phyloP scores from a whole-genome alignment of 23 tunicate species.

The Ascidia mentula region DNA sequence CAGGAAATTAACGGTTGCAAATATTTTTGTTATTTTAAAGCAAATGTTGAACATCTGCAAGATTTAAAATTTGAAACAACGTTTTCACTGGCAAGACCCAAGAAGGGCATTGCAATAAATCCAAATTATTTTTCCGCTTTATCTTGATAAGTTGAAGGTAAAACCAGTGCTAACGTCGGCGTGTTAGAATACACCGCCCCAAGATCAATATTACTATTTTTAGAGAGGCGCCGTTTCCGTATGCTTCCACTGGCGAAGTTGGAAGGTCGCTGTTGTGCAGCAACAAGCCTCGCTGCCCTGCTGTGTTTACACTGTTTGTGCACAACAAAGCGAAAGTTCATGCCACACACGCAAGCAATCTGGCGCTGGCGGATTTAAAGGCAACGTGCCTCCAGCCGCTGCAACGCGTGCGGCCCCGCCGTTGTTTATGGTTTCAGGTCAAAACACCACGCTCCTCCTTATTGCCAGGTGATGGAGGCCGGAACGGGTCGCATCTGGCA shows the following conservation, averaged over 20 bases:
- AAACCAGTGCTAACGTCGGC: no score
- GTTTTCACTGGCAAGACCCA: no score
- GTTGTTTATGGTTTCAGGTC: background rate
- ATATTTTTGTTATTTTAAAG: no score
- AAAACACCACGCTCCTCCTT: background rate
- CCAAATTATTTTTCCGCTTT: no score
- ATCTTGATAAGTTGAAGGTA: no score
- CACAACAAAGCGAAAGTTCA: slow-evolving; percentile 8
- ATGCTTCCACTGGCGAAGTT: background rate
- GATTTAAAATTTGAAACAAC: no score
- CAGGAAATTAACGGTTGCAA: no score
- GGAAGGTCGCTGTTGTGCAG: background rate
- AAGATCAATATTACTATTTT: background rate
- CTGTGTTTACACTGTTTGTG: background rate
- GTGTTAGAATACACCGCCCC: no score
- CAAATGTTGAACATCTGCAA: no score
- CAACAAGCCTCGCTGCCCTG: background rate
- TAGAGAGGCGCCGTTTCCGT: background rate
- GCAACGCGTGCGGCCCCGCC: slow-evolving; percentile 10
- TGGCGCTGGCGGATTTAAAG: background rate
- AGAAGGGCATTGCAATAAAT: no score
- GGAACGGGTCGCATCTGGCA: no score
- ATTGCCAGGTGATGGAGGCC: no score
- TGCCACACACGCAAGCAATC: background rate
- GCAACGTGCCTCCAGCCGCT: background rate